Base-by-base conservation (phyloP, 2,113 vertebrate genomes). In the Bambusicola thoracicus region DNA sequence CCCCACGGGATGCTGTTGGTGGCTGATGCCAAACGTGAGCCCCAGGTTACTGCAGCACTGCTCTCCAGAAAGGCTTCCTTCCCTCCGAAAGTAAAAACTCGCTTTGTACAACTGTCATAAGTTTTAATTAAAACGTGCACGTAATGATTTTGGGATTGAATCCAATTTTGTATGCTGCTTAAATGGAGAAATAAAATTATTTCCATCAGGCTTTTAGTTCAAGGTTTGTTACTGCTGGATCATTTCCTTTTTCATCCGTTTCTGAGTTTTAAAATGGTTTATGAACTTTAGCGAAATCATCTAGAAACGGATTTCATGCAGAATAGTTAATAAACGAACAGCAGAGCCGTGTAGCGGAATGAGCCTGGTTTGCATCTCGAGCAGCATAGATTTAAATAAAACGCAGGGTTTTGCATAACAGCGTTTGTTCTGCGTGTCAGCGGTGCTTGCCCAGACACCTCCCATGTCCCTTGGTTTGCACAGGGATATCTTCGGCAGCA, bases 341-440 rank as follows among this genome's bases (percentile, higher is more conserved):
- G 89, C 86, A 86, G 27, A 75, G 32, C 87, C 89, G 13, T 55
- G 83, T 82, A 90, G 92, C 69, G 77, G 94, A 94, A 87, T 87
- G 93, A 81, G 91, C 90, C 92, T 85, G 81, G 91, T 94, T 97
- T 96, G 94, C 95, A 93, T 97, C 85, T 96, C 94, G 90, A 86
- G 94, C 92, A 93, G 96, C 80, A 90, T 89, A 97, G 43, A 96
- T 96, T 93, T 90, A 94, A 97, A 96, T 95, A 76, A 95, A 96
- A 87, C 0, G 8, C 83, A 70, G 44, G 17, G 82, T 82, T 94
- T 92, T 84, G 87, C 86, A 69, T 92, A 95, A 61, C 75, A 87
- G 75, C 88, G 55, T 88, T 95, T 79, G 79, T 77, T 92, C 95
- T 81, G 85, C 80, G 80, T 63, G 76, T 18, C 25, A 12, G 65